phyloP scores from a whole-genome alignment of 2,113 vertebrate genomes.

The Scalopus aquaticus region DNA sequence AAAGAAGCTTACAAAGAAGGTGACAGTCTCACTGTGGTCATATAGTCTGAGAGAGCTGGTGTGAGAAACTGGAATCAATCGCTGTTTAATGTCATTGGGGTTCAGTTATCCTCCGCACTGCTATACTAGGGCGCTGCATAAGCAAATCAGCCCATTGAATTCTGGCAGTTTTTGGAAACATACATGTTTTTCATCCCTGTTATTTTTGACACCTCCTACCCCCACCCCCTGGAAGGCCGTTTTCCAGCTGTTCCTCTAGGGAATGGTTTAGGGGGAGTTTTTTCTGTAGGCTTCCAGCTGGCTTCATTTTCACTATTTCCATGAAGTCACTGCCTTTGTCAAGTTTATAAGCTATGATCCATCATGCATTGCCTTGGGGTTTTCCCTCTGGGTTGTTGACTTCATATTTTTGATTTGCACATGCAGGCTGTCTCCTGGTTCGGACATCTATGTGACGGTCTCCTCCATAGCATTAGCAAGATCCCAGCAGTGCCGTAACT shows the following conservation, averaged over 20 bases:
- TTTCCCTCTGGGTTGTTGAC: slow-evolving; percentile 60
- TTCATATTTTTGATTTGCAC: slow-evolving; percentile 61
- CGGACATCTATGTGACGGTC: slow-evolving; percentile 94
- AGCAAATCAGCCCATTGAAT: slow-evolving; percentile 44
- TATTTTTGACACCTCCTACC: neutral
- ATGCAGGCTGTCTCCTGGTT: slow-evolving; percentile 92
- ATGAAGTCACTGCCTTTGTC: neutral
- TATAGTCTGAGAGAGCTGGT: neutral
- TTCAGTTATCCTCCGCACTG: slow-evolving; percentile 32
- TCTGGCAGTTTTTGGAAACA: slow-evolving; percentile 55
- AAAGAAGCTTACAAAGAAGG: neutral
- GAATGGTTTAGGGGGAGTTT: neutral
- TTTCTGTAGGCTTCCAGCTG: slow-evolving; percentile 54
- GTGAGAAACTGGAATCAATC: slow-evolving; percentile 21
- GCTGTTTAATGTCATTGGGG: slow-evolving; percentile 28
- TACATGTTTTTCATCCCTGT: neutral
- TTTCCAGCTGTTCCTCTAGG: slow-evolving; percentile 57
- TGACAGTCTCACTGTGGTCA: neutral
- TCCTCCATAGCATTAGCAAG: slow-evolving; percentile 94
- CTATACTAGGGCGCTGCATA: slow-evolving; percentile 24
- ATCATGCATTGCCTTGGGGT: neutral
- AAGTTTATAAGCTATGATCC: neutral
- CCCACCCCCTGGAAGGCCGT: neutral
- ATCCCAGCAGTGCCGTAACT: slow-evolving; percentile 91
- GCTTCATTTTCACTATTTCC: slow-evolving; percentile 12